Conservation (phyloP, 1,140 invertebrate species). For the Wiebesia pumilae region DNA sequence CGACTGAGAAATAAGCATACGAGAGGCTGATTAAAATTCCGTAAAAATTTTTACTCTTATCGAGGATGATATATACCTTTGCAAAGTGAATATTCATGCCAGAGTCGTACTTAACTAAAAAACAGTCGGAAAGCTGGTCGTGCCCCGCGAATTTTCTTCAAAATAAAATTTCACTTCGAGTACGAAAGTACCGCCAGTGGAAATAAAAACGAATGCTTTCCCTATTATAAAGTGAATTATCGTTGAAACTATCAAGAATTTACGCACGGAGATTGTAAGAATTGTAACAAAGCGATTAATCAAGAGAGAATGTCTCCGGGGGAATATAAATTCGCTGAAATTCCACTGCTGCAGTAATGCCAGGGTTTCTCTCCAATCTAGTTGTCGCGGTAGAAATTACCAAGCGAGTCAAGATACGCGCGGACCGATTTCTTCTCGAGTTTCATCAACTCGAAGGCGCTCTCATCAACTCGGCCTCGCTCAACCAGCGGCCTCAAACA, state of each 20-base stretch:
- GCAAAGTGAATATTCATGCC: neutral
- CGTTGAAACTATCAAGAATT: neutral
- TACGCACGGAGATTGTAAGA: conserved; percentile 19
- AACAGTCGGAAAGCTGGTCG: neutral
- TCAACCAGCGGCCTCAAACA: too few species aligned
- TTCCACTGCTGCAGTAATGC: neutral
- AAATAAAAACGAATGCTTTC: conserved; percentile 8
- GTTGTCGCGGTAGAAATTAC: neutral
- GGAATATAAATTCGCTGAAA: conserved; percentile 15
- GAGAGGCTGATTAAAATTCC: neutral
- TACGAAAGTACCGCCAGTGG: neutral
- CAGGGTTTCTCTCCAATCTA: neutral
- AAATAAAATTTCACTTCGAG: conserved; percentile 1
- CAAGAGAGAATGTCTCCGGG: neutral
- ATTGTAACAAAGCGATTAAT: conserved; percentile 24
- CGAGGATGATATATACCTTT: neutral
- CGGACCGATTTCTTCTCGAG: too few species aligned
- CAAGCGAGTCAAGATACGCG: neutral
- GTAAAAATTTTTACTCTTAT: neutral
- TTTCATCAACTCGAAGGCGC: too few species aligned
- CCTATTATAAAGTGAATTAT: conserved; percentile 28
- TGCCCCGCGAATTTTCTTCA: neutral
- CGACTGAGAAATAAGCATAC: neutral
- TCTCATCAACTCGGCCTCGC: too few species aligned
- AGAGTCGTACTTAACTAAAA: neutral